These are phyloP conservation scores for Sminthurides bifidus DNA, from an alignment of 1,140 invertebrate species.

Conservation along the genomic window DNA sequence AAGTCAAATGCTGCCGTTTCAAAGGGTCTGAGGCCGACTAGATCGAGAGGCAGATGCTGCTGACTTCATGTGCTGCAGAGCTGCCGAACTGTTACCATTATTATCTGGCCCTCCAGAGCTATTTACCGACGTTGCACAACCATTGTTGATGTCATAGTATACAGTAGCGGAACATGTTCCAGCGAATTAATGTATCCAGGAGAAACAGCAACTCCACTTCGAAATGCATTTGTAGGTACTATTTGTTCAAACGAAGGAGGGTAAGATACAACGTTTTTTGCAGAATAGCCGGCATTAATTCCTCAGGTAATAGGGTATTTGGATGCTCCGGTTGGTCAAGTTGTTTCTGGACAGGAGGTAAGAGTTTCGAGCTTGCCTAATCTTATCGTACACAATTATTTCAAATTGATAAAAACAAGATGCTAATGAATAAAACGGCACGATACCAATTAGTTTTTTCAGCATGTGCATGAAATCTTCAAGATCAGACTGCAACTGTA, in stretches of 20 bases:
- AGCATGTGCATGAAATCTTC: slow-evolving; percentile 88
- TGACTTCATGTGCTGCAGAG: too few species aligned
- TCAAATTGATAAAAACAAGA: neutral
- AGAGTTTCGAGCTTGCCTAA: slow-evolving; percentile 31
- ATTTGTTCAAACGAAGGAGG: neutral
- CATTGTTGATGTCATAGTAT: too few species aligned
- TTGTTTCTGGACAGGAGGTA: slow-evolving; percentile 54
- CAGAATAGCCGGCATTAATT: slow-evolving; percentile 1
- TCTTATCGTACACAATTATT: slow-evolving; percentile 8
- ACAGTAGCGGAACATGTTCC: too few species aligned
- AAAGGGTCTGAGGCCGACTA: too few species aligned
- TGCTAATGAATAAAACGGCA: neutral
- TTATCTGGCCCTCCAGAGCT: too few species aligned
- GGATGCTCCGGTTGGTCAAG: slow-evolving; percentile 27
- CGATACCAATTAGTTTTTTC: slow-evolving; percentile 57
- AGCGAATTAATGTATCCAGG: too few species aligned
- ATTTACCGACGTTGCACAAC: too few species aligned
- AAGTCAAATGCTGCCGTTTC: too few species aligned
- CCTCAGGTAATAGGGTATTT: slow-evolving; percentile 8
- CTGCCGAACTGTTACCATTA: too few species aligned
- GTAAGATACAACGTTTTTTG: neutral
- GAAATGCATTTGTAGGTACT: too few species aligned
- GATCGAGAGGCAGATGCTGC: too few species aligned
- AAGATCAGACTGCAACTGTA: slow-evolving; percentile 90
- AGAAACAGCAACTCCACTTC: too few species aligned